Evolutionary conservation across 2,113 vertebrate species (phyloP), one percentile per base, ranked within the genome.

Genomic region (Chaenogobius annularis): DNA sequence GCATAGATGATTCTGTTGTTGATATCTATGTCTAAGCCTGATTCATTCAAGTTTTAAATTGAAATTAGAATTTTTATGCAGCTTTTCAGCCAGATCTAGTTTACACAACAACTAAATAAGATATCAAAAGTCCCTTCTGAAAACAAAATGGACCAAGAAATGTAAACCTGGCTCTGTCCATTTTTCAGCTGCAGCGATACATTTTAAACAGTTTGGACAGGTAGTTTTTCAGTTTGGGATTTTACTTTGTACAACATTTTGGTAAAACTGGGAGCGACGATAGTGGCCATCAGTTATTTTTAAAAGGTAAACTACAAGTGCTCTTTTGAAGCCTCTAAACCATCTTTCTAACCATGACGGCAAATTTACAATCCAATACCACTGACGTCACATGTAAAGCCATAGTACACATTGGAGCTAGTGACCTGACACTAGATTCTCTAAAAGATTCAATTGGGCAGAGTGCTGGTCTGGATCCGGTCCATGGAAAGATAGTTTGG

Each of bases 391-490:
- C 63, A 47, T 35, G 13, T 62, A 72, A 46, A 74, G 84, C 70
- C 70, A 79, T 79, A 63, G 66, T 69, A 73, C 31, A 56, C n/a
- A 70, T 59, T 0, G 5, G 17, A 61, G 78, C 56, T 80, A 70
- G 46, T 63, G 70, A 69, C 78, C 70, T 78, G 77, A 83, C 77
- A 69, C 72, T 70, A 73, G 69, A 86, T 86, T 85, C 77, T 70
- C 80, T 83, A 72, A 87, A 79, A 52, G 70, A 70, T 61, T 56
- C 85, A 88, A 90, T 90, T 75, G 75, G 81, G 74, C 73, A 82
- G 68, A 91, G 88, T 88, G 88, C 72, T 22, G 61, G 50, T 61
- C 78, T 90, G 89, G 88, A 90, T 35, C 66, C 78, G 44, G 68
- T 91, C 90, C 87, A 90, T 76, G 44, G 66, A 72, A 69, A 81